Evolutionary conservation across 2,113 vertebrate species (phyloP).

Genomic region (Erpornis zantholeuca): DNA sequence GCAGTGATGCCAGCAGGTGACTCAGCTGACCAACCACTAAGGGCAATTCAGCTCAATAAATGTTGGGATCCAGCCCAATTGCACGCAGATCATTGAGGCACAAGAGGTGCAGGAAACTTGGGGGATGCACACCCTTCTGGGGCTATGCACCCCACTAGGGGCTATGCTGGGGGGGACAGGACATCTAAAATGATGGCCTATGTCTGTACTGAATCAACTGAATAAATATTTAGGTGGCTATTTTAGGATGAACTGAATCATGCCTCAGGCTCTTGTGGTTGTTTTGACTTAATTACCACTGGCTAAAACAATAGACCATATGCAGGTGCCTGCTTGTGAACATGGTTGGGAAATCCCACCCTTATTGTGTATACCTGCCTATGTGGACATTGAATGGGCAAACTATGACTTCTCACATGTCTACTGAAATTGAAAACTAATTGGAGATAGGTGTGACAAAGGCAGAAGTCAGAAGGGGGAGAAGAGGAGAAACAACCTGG

Average conservation of each 20-base stretch:
- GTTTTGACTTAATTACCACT: not conserved
- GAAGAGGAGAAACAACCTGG: not conserved
- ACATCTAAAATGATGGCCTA: not conserved
- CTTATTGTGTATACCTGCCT: not conserved
- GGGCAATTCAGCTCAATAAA: not conserved
- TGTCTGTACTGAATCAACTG: not conserved
- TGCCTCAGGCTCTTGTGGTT: not conserved
- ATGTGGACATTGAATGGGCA: not conserved
- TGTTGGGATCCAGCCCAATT: not conserved
- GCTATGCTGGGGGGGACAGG: rapidly evolving
- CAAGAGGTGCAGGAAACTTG: not conserved
- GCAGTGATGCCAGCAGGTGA: not conserved
- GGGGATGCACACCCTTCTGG: not conserved
- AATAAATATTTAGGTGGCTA: not conserved
- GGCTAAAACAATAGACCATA: not conserved
- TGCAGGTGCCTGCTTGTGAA: not conserved
- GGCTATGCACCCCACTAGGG: not conserved
- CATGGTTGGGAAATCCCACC: not conserved
- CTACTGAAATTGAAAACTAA: not conserved
- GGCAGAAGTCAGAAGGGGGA: not conserved
- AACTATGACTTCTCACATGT: not conserved
- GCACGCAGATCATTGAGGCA: not conserved
- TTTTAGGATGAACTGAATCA: not conserved
- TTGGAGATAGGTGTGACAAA: not conserved
- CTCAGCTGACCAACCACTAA: not conserved